Evolutionary conservation across 2,888 invertebrate genomes (phyloP).

Genomic region (Ashinkailepas kermadecensis): DNA sequence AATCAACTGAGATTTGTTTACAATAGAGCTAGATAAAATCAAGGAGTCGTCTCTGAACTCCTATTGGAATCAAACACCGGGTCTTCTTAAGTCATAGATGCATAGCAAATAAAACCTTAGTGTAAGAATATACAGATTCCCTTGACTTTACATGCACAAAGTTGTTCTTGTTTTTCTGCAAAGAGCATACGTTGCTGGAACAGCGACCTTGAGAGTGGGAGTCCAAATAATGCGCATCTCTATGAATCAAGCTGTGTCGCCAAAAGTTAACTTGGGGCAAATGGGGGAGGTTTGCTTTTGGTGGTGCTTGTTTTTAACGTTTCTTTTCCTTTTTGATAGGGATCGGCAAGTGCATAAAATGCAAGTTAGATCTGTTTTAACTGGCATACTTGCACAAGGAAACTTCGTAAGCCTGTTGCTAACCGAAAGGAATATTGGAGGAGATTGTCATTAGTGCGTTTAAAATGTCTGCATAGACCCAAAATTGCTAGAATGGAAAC

Average conservation of each 20-base stretch:
- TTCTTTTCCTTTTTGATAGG: neutral
- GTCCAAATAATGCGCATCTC: neutral
- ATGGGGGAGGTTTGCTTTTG: neutral
- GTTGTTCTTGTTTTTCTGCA: too few species aligned
- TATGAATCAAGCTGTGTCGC: constrained; percentile 6
- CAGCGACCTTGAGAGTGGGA: neutral
- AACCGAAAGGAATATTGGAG: neutral
- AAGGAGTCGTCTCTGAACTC: too few species aligned
- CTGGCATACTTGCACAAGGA: neutral
- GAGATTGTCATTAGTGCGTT: neutral
- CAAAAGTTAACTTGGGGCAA: neutral
- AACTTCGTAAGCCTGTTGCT: neutral
- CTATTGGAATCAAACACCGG: neutral
- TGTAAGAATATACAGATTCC: neutral
- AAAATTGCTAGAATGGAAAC: neutral
- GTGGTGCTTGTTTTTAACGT: neutral
- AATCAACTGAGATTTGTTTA: neutral
- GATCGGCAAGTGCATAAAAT: neutral
- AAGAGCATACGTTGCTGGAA: too few species aligned
- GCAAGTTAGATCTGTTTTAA: neutral
- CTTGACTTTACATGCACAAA: too few species aligned
- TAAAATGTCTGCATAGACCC: neutral
- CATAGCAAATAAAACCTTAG: neutral
- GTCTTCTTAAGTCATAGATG: neutral
- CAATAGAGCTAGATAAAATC: neutral